These are phyloP conservation scores for Imbricaverruca yamaguchii DNA, from an alignment of 2,888 invertebrate species.

Conservation along the genomic window DNA sequence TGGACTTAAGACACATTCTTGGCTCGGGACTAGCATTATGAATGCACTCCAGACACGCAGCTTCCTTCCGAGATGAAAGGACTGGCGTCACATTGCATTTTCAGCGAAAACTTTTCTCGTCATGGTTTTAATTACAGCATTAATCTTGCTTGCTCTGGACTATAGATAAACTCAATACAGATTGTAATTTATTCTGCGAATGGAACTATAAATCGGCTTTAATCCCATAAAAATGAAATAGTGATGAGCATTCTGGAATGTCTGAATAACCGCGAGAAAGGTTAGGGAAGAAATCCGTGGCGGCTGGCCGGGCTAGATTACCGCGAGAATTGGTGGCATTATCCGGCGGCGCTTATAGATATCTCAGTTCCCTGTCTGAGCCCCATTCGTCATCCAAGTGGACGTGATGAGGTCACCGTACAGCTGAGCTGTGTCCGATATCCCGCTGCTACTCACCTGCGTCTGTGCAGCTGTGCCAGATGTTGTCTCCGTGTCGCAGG, in stretches of 20 bases:
- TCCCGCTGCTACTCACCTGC: too few relatives aligned
- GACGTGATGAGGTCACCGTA: neutral
- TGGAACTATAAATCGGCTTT: conserved; percentile 17
- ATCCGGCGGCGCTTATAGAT: neutral
- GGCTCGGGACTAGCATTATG: neutral
- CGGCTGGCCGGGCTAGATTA: neutral
- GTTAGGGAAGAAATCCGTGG: neutral
- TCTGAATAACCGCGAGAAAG: conserved; percentile 7
- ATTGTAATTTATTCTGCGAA: conserved; percentile 22
- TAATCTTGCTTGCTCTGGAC: conserved; percentile 3
- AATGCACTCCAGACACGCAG: neutral
- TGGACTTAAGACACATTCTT: neutral
- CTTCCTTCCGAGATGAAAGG: neutral
- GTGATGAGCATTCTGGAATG: conserved; percentile 18
- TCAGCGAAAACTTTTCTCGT: conserved; percentile 8
- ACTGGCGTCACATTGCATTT: conserved; percentile 3
- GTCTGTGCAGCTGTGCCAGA: too few relatives aligned
- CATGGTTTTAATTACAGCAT: conserved; percentile 20
- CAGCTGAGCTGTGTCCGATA: neutral
- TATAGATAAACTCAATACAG: conserved; percentile 20
- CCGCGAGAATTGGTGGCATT: neutral
- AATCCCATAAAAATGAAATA: conserved; percentile 23
- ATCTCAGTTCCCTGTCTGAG: neutral
- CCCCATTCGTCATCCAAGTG: neutral
- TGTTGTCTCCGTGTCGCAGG: too few relatives aligned